Conservation (phyloP, 1,140 invertebrate species). For the Lordiphosa collinella region DNA sequence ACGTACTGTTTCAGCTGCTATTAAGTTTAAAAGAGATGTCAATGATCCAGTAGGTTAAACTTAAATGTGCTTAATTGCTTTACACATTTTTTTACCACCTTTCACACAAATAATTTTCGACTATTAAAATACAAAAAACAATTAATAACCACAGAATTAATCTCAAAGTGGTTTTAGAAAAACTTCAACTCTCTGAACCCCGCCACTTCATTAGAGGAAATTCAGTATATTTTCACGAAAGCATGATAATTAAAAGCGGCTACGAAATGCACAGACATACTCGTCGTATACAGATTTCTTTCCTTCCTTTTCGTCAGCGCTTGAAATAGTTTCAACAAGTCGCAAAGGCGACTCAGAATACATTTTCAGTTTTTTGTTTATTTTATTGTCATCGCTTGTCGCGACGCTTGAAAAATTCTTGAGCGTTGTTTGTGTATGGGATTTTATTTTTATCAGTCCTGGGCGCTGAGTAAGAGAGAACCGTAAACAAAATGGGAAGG, state of each 20-base stretch:
- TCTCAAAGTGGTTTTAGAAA: too few relatives aligned
- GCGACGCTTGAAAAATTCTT: constrained; percentile 22
- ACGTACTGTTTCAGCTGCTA: too few relatives aligned
- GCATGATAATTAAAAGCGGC: constrained; percentile 37
- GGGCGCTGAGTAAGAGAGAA: constrained; percentile 2
- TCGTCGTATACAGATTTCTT: not conserved
- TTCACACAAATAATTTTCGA: too few relatives aligned
- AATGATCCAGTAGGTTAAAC: too few relatives aligned
- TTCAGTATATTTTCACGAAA: constrained; percentile 47
- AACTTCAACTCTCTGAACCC: not conserved
- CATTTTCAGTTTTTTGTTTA: constrained; percentile 47
- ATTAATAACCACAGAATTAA: too few relatives aligned
- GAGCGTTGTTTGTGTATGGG: constrained; percentile 33
- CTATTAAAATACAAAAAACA: too few relatives aligned
- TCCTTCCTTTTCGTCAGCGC: constrained; percentile 18
- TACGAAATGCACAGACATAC: not conserved
- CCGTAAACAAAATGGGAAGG: constrained; percentile 33
- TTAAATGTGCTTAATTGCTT: too few relatives aligned
- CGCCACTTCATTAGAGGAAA: constrained; percentile 34
- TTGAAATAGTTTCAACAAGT: constrained; percentile 56
- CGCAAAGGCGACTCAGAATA: constrained; percentile 24
- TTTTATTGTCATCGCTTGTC: constrained; percentile 37
- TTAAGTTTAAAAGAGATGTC: not conserved
- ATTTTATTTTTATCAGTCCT: constrained; percentile 48
- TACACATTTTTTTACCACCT: too few relatives aligned